phyloP scores from a whole-genome alignment of 1,140 invertebrate genomes.

The Dolichoris vasculosae region DNA sequence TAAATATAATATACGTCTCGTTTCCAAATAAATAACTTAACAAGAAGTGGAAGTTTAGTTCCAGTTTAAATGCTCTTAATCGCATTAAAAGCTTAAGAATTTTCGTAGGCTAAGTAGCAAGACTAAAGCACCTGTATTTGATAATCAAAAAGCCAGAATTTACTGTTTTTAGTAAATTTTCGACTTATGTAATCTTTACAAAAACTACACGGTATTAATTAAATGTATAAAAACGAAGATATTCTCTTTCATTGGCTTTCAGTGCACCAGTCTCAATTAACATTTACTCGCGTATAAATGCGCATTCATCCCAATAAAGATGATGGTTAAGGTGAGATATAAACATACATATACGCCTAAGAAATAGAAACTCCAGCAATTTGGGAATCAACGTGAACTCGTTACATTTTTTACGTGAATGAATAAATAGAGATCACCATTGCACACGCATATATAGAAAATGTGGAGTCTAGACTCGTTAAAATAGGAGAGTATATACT shows the following conservation, averaged over 20 bases:
- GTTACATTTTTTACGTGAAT: not conserved
- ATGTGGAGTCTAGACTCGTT: not conserved
- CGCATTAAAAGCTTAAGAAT: not conserved
- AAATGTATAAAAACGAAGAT: not conserved
- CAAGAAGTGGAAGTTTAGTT: not conserved
- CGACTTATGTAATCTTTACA: not conserved
- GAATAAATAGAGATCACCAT: not conserved
- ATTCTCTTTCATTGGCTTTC: not conserved
- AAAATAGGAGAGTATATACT: not conserved
- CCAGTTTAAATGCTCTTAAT: not conserved
- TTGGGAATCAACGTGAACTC: not conserved
- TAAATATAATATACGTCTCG: not conserved
- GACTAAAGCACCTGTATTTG: not conserved
- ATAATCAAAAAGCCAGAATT: conserved; percentile 1
- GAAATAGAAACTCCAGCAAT: not conserved
- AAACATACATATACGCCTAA: not conserved
- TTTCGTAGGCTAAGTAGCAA: not conserved
- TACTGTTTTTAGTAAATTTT: not conserved
- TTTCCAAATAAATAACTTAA: not conserved
- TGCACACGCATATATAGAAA: not conserved
- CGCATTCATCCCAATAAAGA: not conserved
- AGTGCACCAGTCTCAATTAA: conserved; percentile 15
- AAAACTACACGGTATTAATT: conserved; percentile 31
- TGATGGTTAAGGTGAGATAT: not conserved
- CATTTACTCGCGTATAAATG: not conserved